Evolutionary conservation across 1,140 invertebrate species (phyloP).

Genomic region (Trachelipus rathkii): DNA sequence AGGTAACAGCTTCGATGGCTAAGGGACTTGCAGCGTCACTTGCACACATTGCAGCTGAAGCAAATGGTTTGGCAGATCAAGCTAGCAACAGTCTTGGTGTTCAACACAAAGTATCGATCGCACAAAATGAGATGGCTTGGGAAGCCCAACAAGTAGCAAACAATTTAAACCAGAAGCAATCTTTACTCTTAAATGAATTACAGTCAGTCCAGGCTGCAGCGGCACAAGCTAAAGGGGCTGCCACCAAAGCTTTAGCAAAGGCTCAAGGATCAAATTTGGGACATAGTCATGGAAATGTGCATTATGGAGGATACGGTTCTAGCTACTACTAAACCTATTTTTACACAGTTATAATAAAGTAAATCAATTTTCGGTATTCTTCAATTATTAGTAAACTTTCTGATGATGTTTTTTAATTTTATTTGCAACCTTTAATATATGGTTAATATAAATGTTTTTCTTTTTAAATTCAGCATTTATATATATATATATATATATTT

Average conservation of each 20-base stretch:
- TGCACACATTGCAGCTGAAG: constrained; percentile 1
- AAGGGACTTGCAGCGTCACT: neutral
- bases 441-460: no score
- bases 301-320: neutral
- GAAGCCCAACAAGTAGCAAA: constrained; percentile 24
- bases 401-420: no score
- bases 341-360: no score
- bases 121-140: constrained; percentile 24
- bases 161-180: constrained; percentile 24
- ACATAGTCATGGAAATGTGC: constrained; percentile 1
- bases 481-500: no score
- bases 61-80: constrained; percentile 16
- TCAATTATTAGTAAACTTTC: no score
- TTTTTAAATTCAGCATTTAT: no score
- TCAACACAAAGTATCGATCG: neutral
- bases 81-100: neutral
- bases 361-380: no score
- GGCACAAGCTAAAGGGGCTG: constrained; percentile 11
- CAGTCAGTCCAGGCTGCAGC: constrained; percentile 23
- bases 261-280: neutral
- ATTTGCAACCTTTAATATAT: no score
- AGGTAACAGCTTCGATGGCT: constrained; percentile 14
- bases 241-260: constrained; percentile 25
- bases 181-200: constrained; percentile 8
- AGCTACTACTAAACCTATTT: no score